A percentile compares a stretch with the other conserved stretches of the same genome.
Conservation (phyloP, 2,113 vertebrate species). For the Coptodon rendalli region DNA sequence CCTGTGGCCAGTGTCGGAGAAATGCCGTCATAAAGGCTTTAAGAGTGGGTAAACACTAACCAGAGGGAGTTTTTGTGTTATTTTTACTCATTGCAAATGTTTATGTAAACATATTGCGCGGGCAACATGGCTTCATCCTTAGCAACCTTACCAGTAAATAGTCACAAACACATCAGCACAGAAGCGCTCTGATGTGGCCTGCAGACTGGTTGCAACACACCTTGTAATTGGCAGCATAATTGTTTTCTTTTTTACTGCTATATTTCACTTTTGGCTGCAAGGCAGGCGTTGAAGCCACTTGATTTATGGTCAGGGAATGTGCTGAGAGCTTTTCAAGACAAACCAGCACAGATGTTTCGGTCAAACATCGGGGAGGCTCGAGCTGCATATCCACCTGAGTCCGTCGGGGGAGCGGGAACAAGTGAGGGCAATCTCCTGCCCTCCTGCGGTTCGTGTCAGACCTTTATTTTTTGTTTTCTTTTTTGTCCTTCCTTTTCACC, state of each 20-base stretch:
- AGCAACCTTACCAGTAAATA: slow-evolving; percentile 55
- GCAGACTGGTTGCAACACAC: slow-evolving; percentile 39
- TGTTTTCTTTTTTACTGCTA: slow-evolving; percentile 44
- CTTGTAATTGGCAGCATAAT: slow-evolving; percentile 59
- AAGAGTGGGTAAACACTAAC: slow-evolving; percentile 42
- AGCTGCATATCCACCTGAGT: neutral
- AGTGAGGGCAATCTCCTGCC: neutral
- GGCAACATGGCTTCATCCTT: slow-evolving; percentile 31
- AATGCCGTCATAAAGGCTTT: slow-evolving; percentile 31
- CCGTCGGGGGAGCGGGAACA: neutral
- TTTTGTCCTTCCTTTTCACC: neutral
- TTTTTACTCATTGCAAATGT: slow-evolving; percentile 54
- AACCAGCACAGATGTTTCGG: slow-evolving; percentile 21
- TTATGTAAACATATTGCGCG: slow-evolving; percentile 37
- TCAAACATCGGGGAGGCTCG: neutral
- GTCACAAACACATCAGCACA: slow-evolving; percentile 26
- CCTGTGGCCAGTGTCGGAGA: slow-evolving; percentile 31
- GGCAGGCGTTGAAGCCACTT: slow-evolving; percentile 17
- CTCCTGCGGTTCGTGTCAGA: neutral
- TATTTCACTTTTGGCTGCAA: slow-evolving; percentile 38
- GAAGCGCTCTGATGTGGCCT: slow-evolving; percentile 42
- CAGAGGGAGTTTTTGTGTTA: slow-evolving; percentile 43
- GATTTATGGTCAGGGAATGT: slow-evolving; percentile 44
- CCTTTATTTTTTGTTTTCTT: neutral
- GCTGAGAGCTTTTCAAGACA: slow-evolving; percentile 48